A percentile compares a stretch with the other conserved stretches of the same genome.
Evolutionary conservation across 2,797 vertebrate genomes (phyloP).

Genomic region (Triplophysa bombifrons): DNA sequence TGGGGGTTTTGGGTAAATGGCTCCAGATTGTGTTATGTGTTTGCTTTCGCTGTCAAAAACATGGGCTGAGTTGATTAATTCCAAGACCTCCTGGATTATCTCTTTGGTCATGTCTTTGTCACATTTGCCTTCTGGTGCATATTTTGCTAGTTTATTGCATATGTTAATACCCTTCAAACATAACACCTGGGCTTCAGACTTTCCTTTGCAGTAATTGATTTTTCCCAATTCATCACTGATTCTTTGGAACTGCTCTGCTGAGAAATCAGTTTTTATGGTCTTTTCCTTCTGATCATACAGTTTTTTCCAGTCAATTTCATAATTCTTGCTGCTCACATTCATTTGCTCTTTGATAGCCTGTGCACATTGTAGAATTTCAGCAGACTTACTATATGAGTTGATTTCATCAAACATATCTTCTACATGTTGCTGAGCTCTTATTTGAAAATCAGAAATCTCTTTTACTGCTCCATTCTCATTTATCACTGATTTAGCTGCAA

Average conservation of each 20-base stretch:
- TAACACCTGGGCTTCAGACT: background rate
- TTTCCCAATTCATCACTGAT: background rate
- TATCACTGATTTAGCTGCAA: too few species aligned
- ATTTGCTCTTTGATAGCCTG: background rate
- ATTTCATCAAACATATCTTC: conserved; percentile 4
- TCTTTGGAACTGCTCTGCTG: background rate
- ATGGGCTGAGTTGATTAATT: background rate
- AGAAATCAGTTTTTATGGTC: background rate
- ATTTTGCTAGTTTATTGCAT: conserved; percentile 25
- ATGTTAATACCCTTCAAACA: conserved; percentile 22
- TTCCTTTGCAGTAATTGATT: background rate
- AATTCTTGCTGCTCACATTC: background rate
- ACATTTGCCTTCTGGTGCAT: conserved; percentile 15
- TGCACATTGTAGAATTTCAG: background rate
- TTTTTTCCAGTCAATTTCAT: conserved; percentile 36
- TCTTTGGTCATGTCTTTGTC: background rate
- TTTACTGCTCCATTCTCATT: background rate
- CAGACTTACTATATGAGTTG: conserved; percentile 8
- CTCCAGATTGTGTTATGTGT: background rate
- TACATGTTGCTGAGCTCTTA: background rate
- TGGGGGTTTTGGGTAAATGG: background rate
- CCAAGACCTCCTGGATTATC: background rate
- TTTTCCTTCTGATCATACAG: conserved; percentile 34
- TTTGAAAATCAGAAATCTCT: background rate
- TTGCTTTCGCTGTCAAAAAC: conserved; percentile 7